These are phyloP conservation scores for Athene noctua DNA, from an alignment of 2,113 vertebrate genomes.

Conservation along the genomic window DNA sequence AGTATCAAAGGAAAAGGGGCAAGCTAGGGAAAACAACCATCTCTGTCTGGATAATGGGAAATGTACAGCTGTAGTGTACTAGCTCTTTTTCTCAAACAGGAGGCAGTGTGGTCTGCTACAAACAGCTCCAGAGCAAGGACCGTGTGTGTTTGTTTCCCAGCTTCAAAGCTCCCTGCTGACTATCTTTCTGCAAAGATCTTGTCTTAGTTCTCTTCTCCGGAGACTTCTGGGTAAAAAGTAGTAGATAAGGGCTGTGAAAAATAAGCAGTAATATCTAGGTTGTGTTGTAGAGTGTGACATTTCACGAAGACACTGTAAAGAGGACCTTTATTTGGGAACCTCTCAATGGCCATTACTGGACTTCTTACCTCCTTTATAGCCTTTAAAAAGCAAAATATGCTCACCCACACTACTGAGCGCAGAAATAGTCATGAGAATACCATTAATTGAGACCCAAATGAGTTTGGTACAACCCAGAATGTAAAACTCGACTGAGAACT, in stretches of 20 bases:
- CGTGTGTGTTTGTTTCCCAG: neutral
- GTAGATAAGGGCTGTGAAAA: neutral
- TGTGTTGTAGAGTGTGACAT: neutral
- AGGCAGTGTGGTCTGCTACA: slow-evolving; percentile 46
- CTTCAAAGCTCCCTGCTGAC: neutral
- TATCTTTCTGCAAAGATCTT: neutral
- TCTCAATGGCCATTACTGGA: neutral
- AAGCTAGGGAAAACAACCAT: neutral
- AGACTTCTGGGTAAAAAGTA: neutral
- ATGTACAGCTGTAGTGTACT: neutral
- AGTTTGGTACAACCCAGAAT: neutral
- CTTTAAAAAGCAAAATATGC: neutral
- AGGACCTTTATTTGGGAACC: neutral
- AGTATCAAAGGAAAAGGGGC: neutral
- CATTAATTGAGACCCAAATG: neutral
- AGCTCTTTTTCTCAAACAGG: slow-evolving; percentile 33
- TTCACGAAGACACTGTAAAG: neutral
- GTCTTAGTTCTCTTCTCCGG: neutral
- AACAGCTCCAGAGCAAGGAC: neutral
- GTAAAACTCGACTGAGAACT: neutral
- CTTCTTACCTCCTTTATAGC: neutral
- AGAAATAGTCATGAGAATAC: neutral
- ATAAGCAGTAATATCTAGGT: neutral
- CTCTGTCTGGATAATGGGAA: rapidly evolving
- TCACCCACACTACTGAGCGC: neutral